Base-by-base conservation (phyloP, 2,888 invertebrate genomes). In the Carabus problematicus region DNA sequence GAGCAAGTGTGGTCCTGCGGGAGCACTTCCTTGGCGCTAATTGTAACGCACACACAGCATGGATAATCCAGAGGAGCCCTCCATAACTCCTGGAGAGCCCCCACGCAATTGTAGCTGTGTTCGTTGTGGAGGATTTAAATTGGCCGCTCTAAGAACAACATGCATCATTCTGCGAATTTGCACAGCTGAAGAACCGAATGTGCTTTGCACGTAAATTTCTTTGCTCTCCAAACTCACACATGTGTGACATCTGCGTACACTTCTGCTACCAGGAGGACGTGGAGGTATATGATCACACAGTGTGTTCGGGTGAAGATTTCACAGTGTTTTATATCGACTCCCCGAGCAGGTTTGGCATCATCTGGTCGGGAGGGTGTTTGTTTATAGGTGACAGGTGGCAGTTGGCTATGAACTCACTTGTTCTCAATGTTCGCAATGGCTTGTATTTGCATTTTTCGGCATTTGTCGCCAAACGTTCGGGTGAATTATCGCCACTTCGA, bases 321-420 rank as follows among this genome's bases (percentile, higher is more conserved):
- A 2, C 12, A 16, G 16, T 49, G 18, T 55, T 18, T 14, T 55
- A 11, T 56, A 8, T 11, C 56, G 14, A 9, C 56, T 40, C 18
- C 29, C 56, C 45, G n/a, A n/a, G n/a, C n/a, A n/a, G n/a, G n/a
- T n/a, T 12, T 9, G 60, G 60, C 59, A 59, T 67, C 67, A 67
- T 59, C 49, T 67, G 67, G 59, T 18, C 49, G 16, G n/a, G 14
- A 60, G 60, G 52, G 60, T 59, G 12, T 67, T 59, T n/a, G n/a
- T n/a, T 67, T 67, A 67, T 67, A 41, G 66, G 14, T 64, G 64
- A 64, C 64, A 64, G 55, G 55, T 54, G 56, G 64, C 55, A 7
- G 45, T 56, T 64, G 64, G 43, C 59, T 7, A 39, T 40, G 8
- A 39, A 60, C 16, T 62, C 62, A 62, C 49, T 62, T 52, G 62